These are phyloP conservation scores for Pachyseris speciosa DNA, from an alignment of 64 coral and sea anemone genomes.

Conservation along the genomic window DNA sequence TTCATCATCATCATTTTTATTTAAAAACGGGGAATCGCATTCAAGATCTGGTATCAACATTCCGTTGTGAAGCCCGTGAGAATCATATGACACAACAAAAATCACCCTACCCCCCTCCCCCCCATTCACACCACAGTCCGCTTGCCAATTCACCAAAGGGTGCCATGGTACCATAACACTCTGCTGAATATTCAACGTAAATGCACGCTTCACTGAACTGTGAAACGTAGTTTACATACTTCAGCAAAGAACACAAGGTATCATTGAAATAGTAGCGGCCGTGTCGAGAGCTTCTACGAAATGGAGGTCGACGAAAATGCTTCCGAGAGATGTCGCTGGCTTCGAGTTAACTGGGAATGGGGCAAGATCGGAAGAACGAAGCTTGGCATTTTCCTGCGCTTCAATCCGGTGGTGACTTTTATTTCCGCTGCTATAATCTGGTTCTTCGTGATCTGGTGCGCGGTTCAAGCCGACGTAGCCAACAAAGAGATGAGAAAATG, in stretches of 20 bases:
- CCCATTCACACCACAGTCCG: too few species aligned
- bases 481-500: slow-evolving; percentile 38
- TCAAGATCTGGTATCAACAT: too few species aligned
- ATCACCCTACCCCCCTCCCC: too few species aligned
- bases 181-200: not conserved
- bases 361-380: not conserved
- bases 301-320: slow-evolving; percentile 25
- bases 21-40: too few species aligned
- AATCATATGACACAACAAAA: too few species aligned
- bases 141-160: too few species aligned
- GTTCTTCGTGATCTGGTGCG: slow-evolving; percentile 66
- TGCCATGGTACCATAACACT: too few species aligned
- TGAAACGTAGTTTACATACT: not conserved
- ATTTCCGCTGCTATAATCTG: slow-evolving; percentile 78
- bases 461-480: slow-evolving; percentile 25
- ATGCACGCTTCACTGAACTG: not conserved
- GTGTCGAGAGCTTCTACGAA: not conserved
- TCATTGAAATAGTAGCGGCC: not conserved
- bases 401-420: slow-evolving; percentile 86
- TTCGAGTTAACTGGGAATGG: slow-evolving; percentile 36
- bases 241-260: too few species aligned
- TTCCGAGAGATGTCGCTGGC: not conserved
- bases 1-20: too few species aligned
- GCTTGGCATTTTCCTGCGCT: slow-evolving; percentile 19
- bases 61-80: too few species aligned